A percentile compares a stretch with the other conserved stretches of the same genome.
Evolutionary conservation across 2,888 invertebrate species (phyloP).

Genomic region (Thereva nobilitata): DNA sequence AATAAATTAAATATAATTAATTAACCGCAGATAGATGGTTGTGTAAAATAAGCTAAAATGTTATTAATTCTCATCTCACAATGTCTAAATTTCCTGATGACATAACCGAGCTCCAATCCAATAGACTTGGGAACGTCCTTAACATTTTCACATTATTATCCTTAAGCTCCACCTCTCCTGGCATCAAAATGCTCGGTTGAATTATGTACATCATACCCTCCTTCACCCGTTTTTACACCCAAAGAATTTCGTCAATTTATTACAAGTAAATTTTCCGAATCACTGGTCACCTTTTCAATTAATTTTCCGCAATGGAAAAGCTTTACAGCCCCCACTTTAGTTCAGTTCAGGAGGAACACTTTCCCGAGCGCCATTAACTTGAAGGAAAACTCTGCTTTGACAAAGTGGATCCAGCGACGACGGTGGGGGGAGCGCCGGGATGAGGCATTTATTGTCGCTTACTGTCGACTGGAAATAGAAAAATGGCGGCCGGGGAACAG

Average conservation of each 20-base stretch:
- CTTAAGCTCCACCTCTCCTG: conserved; percentile 12
- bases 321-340: conserved; percentile 5
- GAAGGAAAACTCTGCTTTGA: conserved; percentile 25
- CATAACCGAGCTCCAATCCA: no score
- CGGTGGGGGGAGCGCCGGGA: no score
- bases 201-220: conserved; percentile 38
- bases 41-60: no score
- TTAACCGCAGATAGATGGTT: no score
- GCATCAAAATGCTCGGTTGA: conserved; percentile 11
- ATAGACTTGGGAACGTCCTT: no score
- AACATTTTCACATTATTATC: no score
- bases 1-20: no score
- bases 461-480: conserved; percentile 21
- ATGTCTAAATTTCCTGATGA: no score
- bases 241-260: conserved; percentile 43
- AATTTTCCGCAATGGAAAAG: conserved; percentile 32
- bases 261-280: conserved; percentile 42
- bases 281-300: conserved; percentile 41
- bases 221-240: conserved; percentile 33
- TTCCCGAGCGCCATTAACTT: conserved; percentile 27
- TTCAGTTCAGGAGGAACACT: conserved; percentile 11
- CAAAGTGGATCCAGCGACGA: conserved; percentile 27
- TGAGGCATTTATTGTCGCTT: conserved; percentile 20
- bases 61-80: no score
- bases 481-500: conserved; percentile 22